Evolutionary conservation across 2,113 vertebrate genomes (phyloP), one percentile per base, ranked within the genome.

Genomic region (Corydoras maculifer): DNA sequence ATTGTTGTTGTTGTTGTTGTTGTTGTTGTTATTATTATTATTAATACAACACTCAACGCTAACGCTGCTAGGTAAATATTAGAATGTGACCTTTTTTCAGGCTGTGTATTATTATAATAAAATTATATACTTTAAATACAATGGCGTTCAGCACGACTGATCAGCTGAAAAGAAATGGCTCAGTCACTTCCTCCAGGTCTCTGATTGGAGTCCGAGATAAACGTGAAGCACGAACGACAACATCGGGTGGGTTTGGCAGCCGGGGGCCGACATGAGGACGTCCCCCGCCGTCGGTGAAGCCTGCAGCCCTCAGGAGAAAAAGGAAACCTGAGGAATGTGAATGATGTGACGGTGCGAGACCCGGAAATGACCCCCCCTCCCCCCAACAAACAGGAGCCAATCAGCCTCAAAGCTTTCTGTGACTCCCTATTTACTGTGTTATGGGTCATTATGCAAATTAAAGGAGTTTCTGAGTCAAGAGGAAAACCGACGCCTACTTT

Each of bases 181-280:
- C 12, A 9, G 5, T 35, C 5, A 35, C 66, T 70, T 73, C 76
- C 66, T 77, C 43, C 64, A 6, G 65, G 62, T 50, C 32, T 35
- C 10, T 53, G 0, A 67, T 67, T 25, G 57, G 65, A 58, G 63
- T 43, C 70, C 7, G 8, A 57, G 59, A 2, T 12, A 50, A 57
- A 60, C 18, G 18, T 25, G 18, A 25, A 25, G 18, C 18, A 25
- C 18, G 18, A 25, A 25, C 18, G 18, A 53, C 32, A 58, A 30
- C 48, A 67, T 4, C 18, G 18, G 55, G 48, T 49, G 54, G 11
- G 35, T 0, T 14, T 48, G 12, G 13, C 43, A 8, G 35, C 13
- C 8, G 1, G 53, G 57, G 53, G 31, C 32, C 51, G 7, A 3
- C 9, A 3, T 55, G 10, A 4, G 0, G 13, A 9, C 30, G 18